Evolutionary conservation across 2,113 vertebrate genomes (phyloP).

Genomic region (Mobula birostris): DNA sequence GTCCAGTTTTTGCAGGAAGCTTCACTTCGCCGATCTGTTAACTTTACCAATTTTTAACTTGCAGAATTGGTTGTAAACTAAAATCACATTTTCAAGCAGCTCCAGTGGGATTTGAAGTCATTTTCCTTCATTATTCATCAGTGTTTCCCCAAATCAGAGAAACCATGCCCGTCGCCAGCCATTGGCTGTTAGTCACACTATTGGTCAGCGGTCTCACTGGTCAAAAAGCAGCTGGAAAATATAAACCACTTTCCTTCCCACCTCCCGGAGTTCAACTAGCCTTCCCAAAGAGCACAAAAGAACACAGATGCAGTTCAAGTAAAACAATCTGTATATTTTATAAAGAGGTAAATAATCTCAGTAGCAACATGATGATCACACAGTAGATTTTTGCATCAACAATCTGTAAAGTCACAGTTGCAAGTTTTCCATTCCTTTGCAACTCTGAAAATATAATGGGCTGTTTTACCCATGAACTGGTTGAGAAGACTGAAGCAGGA

Average conservation of each 20-base stretch:
- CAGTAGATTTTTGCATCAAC: background rate
- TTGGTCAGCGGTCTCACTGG: background rate
- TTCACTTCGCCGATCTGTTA: too few relatives aligned
- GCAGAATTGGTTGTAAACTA: too few relatives aligned
- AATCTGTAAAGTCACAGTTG: background rate
- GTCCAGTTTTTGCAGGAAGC: too few relatives aligned
- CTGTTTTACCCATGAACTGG: background rate
- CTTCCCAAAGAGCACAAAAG: background rate
- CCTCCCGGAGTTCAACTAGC: too few relatives aligned
- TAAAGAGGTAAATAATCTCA: background rate
- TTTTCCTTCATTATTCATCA: too few relatives aligned
- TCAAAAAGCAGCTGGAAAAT: background rate
- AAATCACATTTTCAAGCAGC: too few relatives aligned
- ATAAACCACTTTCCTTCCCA: background rate
- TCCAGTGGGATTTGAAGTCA: too few relatives aligned
- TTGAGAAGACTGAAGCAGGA: background rate
- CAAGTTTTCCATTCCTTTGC: background rate
- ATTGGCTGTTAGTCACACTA: background rate
- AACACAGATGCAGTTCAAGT: background rate
- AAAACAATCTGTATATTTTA: conserved; percentile 6
- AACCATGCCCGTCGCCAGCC: too few relatives aligned
- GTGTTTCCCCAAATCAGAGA: background rate
- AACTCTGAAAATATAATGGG: background rate
- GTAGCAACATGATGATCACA: background rate
- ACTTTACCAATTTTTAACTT: too few relatives aligned